Evolutionary conservation across 2,797 vertebrate species (phyloP).

Genomic region (Benthosema pterotum): DNA sequence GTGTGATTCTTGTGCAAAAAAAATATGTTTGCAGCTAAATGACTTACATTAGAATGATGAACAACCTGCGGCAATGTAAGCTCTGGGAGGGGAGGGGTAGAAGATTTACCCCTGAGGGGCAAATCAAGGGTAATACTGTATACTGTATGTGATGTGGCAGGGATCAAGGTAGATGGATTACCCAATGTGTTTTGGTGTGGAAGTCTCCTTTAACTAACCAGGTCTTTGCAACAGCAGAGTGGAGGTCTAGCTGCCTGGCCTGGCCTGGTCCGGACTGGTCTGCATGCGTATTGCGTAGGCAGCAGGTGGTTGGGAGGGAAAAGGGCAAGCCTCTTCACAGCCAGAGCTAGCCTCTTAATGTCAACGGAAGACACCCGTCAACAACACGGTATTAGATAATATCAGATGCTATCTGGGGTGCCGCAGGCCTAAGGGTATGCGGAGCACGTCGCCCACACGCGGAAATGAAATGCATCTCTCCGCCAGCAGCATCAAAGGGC

Average conservation of each 20-base stretch:
- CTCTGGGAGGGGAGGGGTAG: too few relatives aligned
- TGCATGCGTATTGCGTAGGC: slow-evolving; percentile 3
- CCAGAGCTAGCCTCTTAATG: slow-evolving; percentile 10
- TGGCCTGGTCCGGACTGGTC: too few relatives aligned
- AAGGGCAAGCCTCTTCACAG: slow-evolving; percentile 14
- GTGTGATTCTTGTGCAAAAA: too few relatives aligned
- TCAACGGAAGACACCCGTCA: slow-evolving; percentile 46
- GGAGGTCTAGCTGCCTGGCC: background rate
- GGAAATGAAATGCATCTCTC: slow-evolving; percentile 54
- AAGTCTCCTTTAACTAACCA: background rate
- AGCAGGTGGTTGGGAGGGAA: slow-evolving; percentile 12
- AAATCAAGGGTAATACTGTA: too few relatives aligned
- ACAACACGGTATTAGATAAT: slow-evolving; percentile 47
- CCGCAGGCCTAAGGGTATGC: slow-evolving; percentile 44
- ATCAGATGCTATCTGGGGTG: slow-evolving; percentile 58
- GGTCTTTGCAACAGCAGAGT: background rate
- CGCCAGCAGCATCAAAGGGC: slow-evolving; percentile 31
- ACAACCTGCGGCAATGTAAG: too few relatives aligned
- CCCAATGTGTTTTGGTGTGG: too few relatives aligned
- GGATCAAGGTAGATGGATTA: too few relatives aligned
- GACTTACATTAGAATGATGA: too few relatives aligned
- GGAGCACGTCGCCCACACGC: slow-evolving; percentile 57
- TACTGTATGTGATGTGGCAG: too few relatives aligned
- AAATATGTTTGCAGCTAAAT: too few relatives aligned
- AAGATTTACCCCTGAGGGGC: too few relatives aligned